Conservation (phyloP, 2,888 invertebrate genomes). For the Drosophila lutescens region DNA sequence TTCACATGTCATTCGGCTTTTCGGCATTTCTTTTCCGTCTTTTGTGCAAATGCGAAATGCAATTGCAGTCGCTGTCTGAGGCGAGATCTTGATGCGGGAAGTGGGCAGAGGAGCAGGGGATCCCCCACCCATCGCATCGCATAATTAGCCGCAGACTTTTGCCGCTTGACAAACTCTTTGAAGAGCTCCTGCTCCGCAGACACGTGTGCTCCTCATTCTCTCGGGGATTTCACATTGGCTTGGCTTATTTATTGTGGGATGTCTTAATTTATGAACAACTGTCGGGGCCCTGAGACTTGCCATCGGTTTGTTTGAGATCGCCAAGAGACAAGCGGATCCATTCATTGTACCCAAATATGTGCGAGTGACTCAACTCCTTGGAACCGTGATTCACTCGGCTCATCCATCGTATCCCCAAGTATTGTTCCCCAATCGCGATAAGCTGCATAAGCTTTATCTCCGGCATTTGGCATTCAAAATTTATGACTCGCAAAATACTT, state of each 20-base stretch:
- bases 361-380: slow-evolving; percentile 29
- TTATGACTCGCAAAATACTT: slow-evolving; percentile 66
- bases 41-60: slow-evolving; percentile 60
- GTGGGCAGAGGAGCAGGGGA: slow-evolving; percentile 4
- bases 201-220: slow-evolving; percentile 64
- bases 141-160: slow-evolving; percentile 80
- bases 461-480: slow-evolving; percentile 53
- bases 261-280: slow-evolving; percentile 78
- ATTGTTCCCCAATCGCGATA: slow-evolving; percentile 44
- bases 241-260: slow-evolving; percentile 77
- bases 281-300: slow-evolving; percentile 49
- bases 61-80: slow-evolving; percentile 49
- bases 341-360: slow-evolving; percentile 24
- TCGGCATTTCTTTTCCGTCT: slow-evolving; percentile 71
- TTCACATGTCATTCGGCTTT: slow-evolving; percentile 80
- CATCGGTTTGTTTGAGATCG: slow-evolving; percentile 38
- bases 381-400: slow-evolving; percentile 26
- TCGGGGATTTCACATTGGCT: slow-evolving; percentile 41
- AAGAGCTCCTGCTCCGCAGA: slow-evolving; percentile 59
- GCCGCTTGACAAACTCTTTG: slow-evolving; percentile 80
- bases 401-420: slow-evolving; percentile 9
- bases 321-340: slow-evolving; percentile 56
- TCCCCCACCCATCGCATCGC: slow-evolving; percentile 41
- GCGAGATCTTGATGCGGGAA: slow-evolving; percentile 62
- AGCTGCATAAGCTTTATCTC: slow-evolving; percentile 24